A percentile compares a stretch with the other conserved stretches of the same genome.
phyloP scores from a whole-genome alignment of 35 echinoderm and acorn worm species.

The Ophioderma brevispina region DNA sequence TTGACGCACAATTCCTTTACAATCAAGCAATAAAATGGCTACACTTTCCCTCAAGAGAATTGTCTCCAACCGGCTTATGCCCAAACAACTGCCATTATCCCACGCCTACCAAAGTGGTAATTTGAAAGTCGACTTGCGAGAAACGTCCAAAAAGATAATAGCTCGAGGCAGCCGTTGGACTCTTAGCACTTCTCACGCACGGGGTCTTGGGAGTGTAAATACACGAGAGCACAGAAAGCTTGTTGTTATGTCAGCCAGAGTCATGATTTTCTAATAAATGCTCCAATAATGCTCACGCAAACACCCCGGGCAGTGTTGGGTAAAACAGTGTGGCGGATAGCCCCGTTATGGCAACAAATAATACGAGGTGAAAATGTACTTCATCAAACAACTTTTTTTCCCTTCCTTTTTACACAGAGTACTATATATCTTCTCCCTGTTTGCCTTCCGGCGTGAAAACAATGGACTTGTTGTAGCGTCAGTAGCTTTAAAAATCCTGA shows the following conservation, averaged over 20 bases:
- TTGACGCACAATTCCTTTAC: neutral
- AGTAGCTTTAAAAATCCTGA: neutral
- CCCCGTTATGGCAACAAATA: neutral
- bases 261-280: slow-evolving; percentile 15
- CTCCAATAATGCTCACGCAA: neutral
- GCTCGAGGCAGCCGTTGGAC: neutral
- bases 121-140: neutral
- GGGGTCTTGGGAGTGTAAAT: neutral
- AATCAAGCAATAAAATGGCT: too few relatives aligned
- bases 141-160: neutral
- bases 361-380: neutral
- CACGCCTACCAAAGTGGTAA: neutral
- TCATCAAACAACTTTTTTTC: neutral
- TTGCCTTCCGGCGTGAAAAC: neutral
- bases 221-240: neutral
- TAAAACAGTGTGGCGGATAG: neutral
- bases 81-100: neutral
- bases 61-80: neutral
- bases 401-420: neutral
- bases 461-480: neutral
- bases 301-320: neutral
- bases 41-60: neutral
- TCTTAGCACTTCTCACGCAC: neutral
- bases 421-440: neutral
- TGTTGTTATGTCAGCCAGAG: neutral